These are phyloP conservation scores for Sciurus niger DNA, from an alignment of 2,113 vertebrate genomes.

Conservation along the genomic window DNA sequence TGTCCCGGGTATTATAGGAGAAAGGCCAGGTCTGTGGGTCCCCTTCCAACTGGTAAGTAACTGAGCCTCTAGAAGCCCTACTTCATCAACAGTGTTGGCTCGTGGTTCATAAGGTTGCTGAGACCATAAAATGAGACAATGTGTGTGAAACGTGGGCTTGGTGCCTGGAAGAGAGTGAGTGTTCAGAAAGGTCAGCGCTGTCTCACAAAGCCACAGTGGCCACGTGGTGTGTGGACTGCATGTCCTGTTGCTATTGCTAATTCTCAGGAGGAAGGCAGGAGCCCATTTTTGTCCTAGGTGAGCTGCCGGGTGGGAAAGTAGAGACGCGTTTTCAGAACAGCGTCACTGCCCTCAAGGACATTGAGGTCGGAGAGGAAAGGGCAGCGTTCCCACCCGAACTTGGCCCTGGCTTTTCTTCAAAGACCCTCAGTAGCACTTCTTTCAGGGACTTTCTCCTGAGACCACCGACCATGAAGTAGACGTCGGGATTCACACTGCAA, in stretches of 20 bases:
- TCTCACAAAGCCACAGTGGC: neutral
- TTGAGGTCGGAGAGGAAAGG: neutral
- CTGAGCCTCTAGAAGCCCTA: neutral
- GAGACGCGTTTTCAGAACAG: neutral
- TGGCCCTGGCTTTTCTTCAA: neutral
- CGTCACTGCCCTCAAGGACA: neutral
- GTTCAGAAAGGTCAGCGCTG: neutral
- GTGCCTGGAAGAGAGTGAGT: neutral
- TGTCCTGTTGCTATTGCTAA: neutral
- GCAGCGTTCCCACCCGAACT: neutral
- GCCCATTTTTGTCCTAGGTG: neutral
- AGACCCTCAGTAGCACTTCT: conserved; percentile 4
- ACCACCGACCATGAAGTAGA: neutral
- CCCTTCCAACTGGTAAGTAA: no score
- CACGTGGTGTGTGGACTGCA: rapidly evolving
- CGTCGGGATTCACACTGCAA: neutral
- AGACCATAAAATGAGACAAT: neutral
- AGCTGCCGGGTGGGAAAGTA: neutral
- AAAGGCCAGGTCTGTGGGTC: neutral
- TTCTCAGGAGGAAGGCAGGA: neutral
- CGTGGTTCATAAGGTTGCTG: neutral
- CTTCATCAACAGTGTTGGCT: neutral
- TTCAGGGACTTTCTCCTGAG: conserved; percentile 12
- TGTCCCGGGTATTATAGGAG: neutral
- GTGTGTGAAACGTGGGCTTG: no score